phyloP scores from a whole-genome alignment of 2,113 vertebrate genomes.

The Tetrax tetrax region DNA sequence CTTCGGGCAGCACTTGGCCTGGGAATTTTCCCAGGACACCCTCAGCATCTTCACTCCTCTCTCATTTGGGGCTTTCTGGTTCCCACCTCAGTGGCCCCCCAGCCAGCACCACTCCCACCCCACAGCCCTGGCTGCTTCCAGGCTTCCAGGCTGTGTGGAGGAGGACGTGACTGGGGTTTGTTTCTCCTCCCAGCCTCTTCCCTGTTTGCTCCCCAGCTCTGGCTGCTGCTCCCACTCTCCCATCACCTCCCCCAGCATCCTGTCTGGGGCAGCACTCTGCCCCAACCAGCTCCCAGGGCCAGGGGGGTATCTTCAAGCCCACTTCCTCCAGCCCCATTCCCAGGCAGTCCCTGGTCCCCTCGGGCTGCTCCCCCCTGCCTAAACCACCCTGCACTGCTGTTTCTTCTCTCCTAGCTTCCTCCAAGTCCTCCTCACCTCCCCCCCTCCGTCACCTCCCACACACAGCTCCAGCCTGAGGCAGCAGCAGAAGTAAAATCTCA shows the following conservation, averaged over 20 bases:
- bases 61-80: not conserved
- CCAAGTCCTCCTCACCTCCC: not conserved
- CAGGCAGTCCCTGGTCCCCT: fast-evolving
- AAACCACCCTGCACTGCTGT: too few species aligned
- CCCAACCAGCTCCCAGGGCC: not conserved
- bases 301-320: not conserved
- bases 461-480: not conserved
- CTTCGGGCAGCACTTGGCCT: fast-evolving
- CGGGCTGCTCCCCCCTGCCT: not conserved
- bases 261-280: not conserved
- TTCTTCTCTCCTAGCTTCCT: not conserved
- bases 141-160: fast-evolving
- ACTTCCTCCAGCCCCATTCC: not conserved
- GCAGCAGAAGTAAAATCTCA: conserved; percentile 2
- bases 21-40: not conserved
- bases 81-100: fast-evolving
- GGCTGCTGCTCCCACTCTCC: not conserved
- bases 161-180: not conserved
- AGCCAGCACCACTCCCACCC: not conserved
- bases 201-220: not conserved
- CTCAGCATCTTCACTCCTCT: not conserved
- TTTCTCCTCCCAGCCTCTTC: not conserved
- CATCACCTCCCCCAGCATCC: not conserved
- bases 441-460: not conserved
- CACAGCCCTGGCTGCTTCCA: not conserved